phyloP scores from a whole-genome alignment of 2,888 invertebrate genomes.

The Mythimna pallens region DNA sequence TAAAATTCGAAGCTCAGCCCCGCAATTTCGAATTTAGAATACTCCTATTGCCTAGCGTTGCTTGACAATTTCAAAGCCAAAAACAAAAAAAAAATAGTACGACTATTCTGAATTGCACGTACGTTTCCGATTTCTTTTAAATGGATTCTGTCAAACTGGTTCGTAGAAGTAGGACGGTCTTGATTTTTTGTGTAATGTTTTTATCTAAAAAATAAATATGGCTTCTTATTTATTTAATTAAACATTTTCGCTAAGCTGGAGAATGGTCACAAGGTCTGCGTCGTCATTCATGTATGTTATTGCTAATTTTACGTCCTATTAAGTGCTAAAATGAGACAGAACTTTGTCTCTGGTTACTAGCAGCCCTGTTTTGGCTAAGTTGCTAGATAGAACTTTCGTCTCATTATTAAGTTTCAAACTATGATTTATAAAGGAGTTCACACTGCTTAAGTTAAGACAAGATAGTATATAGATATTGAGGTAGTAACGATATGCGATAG shows the following conservation, averaged over 20 bases:
- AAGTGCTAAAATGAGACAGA: conserved; percentile 14
- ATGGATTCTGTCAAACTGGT: conserved; percentile 25
- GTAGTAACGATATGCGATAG: conserved; percentile 3
- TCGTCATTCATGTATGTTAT: conserved; percentile 35
- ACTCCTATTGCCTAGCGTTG: conserved; percentile 13
- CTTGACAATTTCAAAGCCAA: conserved; percentile 8
- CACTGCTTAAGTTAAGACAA: conserved; percentile 7
- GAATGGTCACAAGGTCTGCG: conserved; percentile 47
- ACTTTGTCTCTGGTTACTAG: conserved; percentile 14
- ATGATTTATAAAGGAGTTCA: conserved; percentile 35
- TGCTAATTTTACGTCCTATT: conserved; percentile 42
- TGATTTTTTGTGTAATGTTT: conserved; percentile 9
- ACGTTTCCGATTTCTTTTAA: conserved; percentile 20
- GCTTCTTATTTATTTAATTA: conserved; percentile 26
- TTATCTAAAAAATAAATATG: conserved; percentile 44
- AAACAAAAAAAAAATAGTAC: conserved; percentile 29
- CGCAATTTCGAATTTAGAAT: conserved; percentile 51
- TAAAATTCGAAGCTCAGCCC: conserved; percentile 14
- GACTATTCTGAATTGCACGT: conserved; percentile 23
- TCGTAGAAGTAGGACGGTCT: conserved; percentile 17
- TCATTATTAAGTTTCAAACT: conserved; percentile 52
- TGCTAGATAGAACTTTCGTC: conserved; percentile 37
- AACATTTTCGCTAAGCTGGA: conserved; percentile 38
- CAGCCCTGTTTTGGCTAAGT: conserved; percentile 6
- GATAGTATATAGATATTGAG: conserved; percentile 9